Base-by-base conservation (phyloP, 2,113 vertebrate genomes). In the Sapajus apella region DNA sequence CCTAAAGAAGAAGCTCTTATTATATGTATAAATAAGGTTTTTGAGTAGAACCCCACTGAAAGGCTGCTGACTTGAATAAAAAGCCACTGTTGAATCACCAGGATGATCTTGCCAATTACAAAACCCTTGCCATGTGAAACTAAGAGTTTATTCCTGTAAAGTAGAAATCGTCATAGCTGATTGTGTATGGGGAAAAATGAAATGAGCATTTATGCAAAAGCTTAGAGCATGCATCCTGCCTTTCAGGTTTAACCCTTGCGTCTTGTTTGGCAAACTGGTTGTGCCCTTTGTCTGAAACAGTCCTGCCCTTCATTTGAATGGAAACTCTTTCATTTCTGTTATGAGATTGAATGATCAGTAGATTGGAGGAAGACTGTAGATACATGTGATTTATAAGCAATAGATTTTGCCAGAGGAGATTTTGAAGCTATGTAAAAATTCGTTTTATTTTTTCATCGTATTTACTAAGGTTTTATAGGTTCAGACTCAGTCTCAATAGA, bases 351-450 rank as follows among this genome's bases (percentile, higher is more conserved):
- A 70, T 84, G n/a, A 89, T 94, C 58, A 83, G 6, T 73, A 92
- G 58, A 61, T 89, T 87, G 66, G 32, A 91, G 35, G 52, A 61
- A 91, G 47, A 56, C 3, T 43, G 27, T 92, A 47, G 40, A 79
- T 95, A 83, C 73, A 47, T 95, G n/a, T 94, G 77, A 76, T 75
- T 75, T 87, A 86, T 76, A 91, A 87, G 25, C 68, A 88, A 58
- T 52, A 56, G 1, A 40, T 91, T 73, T 96, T 97, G 52, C 86
- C 82, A 87, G 21, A 97, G 20, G 77, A 93, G 27, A 86, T 43
- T 92, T 83, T 75, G 18, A 70, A 80, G 23, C 40, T 40, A 75
- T 83, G 14, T 82, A 25, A 89, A 91, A 6, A 27, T 93, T 94
- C 9, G 86, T 94, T 75, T 55, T 47, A 10, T 70, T 85, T 75